These are phyloP conservation scores for Synergus gifuensis DNA, from an alignment of 2,888 invertebrate genomes.

Conservation along the genomic window DNA sequence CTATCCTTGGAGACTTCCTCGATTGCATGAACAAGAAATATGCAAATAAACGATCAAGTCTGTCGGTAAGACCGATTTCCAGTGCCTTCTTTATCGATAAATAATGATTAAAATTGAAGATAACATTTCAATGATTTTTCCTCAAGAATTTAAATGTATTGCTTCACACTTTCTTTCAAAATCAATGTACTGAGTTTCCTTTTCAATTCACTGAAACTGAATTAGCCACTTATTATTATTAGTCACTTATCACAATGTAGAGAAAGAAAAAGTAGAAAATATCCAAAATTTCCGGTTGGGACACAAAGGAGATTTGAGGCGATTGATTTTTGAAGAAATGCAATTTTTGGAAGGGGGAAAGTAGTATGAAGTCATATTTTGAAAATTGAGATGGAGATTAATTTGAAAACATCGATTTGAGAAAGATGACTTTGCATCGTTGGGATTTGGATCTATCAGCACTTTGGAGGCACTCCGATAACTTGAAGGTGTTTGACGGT, in stretches of 20 bases:
- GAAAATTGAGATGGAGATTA: neutral
- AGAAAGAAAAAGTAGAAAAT: neutral
- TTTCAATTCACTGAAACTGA: conserved; percentile 7
- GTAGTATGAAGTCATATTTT: neutral
- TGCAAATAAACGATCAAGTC: conserved; percentile 23
- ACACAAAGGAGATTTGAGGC: neutral
- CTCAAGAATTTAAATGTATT: neutral
- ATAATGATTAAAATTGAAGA: neutral
- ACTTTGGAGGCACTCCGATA: conserved; percentile 7
- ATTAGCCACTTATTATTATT: neutral
- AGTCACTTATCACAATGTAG: neutral
- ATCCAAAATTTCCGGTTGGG: neutral
- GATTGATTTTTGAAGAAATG: neutral
- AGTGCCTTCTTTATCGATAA: conserved; percentile 30
- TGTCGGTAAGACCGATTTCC: conserved; percentile 33
- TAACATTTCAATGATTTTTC: neutral
- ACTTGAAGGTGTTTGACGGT: conserved; percentile 14
- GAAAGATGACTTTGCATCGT: neutral
- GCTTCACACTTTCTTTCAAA: neutral
- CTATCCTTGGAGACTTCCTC: conserved; percentile 18
- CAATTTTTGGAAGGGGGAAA: neutral
- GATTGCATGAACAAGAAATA: conserved; percentile 19
- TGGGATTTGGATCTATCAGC: neutral
- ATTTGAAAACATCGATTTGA: neutral
- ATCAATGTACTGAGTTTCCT: neutral